Evolutionary conservation across 2,797 vertebrate species (phyloP), one percentile per base, ranked within the genome.

Genomic region (Crax fasciolata): DNA sequence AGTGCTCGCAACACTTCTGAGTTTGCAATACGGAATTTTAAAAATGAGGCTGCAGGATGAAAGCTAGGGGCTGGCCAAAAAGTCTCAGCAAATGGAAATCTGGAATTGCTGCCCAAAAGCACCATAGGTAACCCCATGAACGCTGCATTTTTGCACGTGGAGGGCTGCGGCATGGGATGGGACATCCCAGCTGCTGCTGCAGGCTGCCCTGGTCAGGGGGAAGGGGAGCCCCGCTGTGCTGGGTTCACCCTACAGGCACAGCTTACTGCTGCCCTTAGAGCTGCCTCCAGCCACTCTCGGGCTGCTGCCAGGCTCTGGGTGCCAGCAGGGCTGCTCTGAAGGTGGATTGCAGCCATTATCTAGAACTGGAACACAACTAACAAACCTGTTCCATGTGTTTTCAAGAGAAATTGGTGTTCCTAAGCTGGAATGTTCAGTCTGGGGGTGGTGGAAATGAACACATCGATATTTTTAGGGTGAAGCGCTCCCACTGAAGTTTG

Each of bases 161-260:
- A 92, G 80, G 70, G 70, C 32, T 59, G 90, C 66, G 85, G 81
- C 23, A 17, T 63, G 67, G 75, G 86, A 92, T 92, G 80, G 84
- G 86, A 92, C 86, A 80, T 95, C 95, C 92, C 90, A 96, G 55
- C 71, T 74, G 93, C 25, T 93, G 89, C 92, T 96, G 92, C 90
- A 74, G 84, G 84, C 87, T 93, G 73, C 57, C 88, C 79, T 63
- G 39, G 89, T 90, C 54, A 61, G 84, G 84, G 86, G 84, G 90
- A 93, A 93, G 63, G 84, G 63, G 89, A 55, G 17, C 85, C 61
- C 21, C 23, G 35, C 35, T 74, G 70, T 0, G 2, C 72, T 52
- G 75, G 43, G 46, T 76, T 80, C 6, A 5, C 68, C 77, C 85
- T 39, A 61, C 39, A 95, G 72, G 62, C 61, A 54, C 3, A 52